phyloP scores from a whole-genome alignment of 2,797 vertebrate species.

The Dallia pectoralis region DNA sequence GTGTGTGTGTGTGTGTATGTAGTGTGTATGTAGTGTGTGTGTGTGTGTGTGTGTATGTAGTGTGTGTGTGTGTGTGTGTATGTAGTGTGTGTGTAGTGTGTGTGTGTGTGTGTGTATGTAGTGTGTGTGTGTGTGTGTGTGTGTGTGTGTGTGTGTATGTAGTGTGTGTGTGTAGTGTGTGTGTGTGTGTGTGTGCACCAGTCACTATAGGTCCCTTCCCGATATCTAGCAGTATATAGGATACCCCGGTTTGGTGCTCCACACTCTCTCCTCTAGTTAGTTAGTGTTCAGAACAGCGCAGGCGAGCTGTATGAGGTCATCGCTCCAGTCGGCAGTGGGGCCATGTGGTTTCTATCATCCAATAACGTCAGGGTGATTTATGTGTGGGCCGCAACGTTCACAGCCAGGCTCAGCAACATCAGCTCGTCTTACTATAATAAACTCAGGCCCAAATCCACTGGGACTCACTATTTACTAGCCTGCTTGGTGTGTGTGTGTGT shows the following conservation, averaged over 20 bases:
- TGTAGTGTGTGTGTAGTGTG: constrained; percentile 28
- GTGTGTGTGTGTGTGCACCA: constrained; percentile 5
- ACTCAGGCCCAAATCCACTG: constrained; percentile 55
- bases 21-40: constrained; percentile 18
- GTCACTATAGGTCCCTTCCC: background rate
- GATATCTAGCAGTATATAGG: background rate
- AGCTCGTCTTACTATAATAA: constrained; percentile 71
- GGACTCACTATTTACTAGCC: constrained; percentile 39
- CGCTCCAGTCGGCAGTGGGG: constrained; percentile 52
- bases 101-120: constrained; percentile 20
- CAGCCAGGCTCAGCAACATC: constrained; percentile 59
- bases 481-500: constrained; percentile 37
- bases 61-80: constrained; percentile 18
- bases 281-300: constrained; percentile 23
- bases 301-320: constrained; percentile 73
- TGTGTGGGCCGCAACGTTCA: constrained; percentile 67
- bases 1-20: constrained; percentile 7
- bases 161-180: constrained; percentile 1
- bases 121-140: constrained; percentile 15
- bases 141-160: constrained; percentile 5
- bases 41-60: constrained; percentile 18
- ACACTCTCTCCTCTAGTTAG: constrained; percentile 1
- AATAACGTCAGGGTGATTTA: constrained; percentile 80
- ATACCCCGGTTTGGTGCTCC: constrained; percentile 24
- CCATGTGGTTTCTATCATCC: constrained; percentile 80